Evolutionary conservation across 2,797 vertebrate genomes (phyloP).

Genomic region (Cephalopachus bancanus): DNA sequence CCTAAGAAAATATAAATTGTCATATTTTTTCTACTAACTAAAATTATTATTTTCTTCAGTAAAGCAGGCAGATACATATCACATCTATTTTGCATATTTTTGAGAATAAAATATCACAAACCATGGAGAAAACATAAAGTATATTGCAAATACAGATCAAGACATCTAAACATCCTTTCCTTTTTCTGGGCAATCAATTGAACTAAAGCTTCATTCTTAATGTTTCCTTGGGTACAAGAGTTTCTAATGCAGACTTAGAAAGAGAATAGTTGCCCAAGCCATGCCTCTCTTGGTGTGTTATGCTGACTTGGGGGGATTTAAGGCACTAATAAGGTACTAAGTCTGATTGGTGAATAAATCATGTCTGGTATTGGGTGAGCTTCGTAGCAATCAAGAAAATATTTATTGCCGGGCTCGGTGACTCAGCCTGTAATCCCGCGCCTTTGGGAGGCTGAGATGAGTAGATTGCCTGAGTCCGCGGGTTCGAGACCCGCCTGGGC

Average conservation of each 20-base stretch:
- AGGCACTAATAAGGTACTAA: not conserved
- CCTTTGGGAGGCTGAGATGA: too few species aligned
- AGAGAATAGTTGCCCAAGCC: not conserved
- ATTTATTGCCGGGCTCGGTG: too few species aligned
- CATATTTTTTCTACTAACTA: conserved; percentile 45
- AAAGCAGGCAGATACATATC: conserved; percentile 19
- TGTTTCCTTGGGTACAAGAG: not conserved
- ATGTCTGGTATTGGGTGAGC: not conserved
- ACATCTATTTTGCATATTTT: conserved; percentile 6
- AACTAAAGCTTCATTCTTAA: not conserved
- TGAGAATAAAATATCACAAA: conserved; percentile 42
- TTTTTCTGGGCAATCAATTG: not conserved
- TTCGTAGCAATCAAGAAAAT: not conserved
- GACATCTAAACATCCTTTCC: not conserved
- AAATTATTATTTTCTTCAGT: conserved; percentile 60
- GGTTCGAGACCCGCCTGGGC: too few species aligned
- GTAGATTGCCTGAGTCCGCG: too few species aligned
- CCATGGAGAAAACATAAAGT: not conserved
- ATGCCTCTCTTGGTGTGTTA: not conserved
- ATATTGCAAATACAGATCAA: not conserved
- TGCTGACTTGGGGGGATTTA: not conserved
- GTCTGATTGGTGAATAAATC: not conserved
- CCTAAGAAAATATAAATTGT: not conserved
- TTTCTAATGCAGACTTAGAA: conserved; percentile 11
- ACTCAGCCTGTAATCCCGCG: too few species aligned